Evolutionary conservation across 2,797 vertebrate species (phyloP).

Genomic region (Sus cebifrons): DNA sequence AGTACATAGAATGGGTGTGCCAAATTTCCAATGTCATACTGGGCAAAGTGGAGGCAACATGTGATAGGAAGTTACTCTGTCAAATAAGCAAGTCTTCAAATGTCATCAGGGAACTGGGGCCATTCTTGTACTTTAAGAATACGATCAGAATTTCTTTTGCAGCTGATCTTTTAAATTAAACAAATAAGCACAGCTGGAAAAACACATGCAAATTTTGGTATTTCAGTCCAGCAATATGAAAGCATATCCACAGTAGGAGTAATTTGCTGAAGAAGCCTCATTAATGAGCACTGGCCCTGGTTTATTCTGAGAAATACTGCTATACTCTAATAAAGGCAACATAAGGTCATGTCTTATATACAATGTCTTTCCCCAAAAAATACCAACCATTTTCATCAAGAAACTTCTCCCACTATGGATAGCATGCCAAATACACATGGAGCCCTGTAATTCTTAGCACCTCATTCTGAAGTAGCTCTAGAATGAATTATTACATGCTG

Average conservation of each 20-base stretch:
- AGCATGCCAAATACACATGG: neutral
- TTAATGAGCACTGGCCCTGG: constrained; percentile 78
- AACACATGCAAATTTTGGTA: constrained; percentile 73
- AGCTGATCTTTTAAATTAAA: constrained; percentile 78
- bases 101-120: constrained; percentile 53
- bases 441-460: neutral
- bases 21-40: neutral
- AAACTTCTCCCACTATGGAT: neutral
- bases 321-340: constrained; percentile 62
- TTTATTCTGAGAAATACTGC: constrained; percentile 65
- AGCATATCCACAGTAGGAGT: constrained; percentile 75
- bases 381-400: neutral
- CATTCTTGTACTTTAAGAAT: constrained; percentile 73
- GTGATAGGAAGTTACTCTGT: constrained; percentile 65
- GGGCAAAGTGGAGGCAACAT: neutral
- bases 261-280: constrained; percentile 84
- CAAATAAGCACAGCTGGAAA: constrained; percentile 76
- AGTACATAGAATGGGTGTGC: constrained; percentile 16
- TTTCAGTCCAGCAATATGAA: constrained; percentile 76
- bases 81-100: constrained; percentile 61
- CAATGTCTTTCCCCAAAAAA: constrained; percentile 1
- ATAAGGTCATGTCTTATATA: constrained; percentile 2
- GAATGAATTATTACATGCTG: neutral
- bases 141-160: constrained; percentile 79
- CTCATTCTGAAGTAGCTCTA: neutral